phyloP scores from a whole-genome alignment of 2,797 vertebrate genomes.

The Limnodromus scolopaceus region DNA sequence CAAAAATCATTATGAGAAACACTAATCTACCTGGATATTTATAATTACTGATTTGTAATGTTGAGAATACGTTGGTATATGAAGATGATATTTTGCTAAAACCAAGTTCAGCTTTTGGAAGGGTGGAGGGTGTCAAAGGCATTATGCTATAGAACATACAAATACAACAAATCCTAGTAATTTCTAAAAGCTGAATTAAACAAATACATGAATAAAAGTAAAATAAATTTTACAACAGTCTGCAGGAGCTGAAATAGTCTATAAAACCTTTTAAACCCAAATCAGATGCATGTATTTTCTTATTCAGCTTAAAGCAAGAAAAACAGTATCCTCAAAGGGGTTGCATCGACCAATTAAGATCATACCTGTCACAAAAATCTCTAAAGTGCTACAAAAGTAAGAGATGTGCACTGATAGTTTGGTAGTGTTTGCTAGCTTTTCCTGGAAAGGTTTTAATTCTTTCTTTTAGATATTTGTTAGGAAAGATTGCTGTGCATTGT shows the following conservation, averaged over 20 bases:
- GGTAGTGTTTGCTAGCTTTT: not conserved
- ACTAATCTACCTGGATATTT: not conserved
- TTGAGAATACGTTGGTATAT: not conserved
- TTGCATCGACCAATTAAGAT: not conserved
- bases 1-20: not conserved
- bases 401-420: not conserved
- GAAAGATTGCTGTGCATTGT: not conserved
- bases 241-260: not conserved
- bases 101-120: not conserved
- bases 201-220: not conserved
- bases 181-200: not conserved
- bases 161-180: not conserved
- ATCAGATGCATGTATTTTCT: not conserved
- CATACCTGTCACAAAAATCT: not conserved
- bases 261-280: not conserved
- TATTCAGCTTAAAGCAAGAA: not conserved
- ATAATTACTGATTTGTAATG: not conserved
- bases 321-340: not conserved
- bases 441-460: not conserved
- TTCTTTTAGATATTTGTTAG: not conserved
- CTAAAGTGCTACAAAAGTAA: not conserved
- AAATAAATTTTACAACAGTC: not conserved
- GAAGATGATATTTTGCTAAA: not conserved
- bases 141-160: not conserved
- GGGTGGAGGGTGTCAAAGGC: not conserved